A percentile compares a stretch with the other conserved stretches of the same genome.
Conservation (phyloP, 2,797 vertebrate genomes). For the Poecile montanus region DNA sequence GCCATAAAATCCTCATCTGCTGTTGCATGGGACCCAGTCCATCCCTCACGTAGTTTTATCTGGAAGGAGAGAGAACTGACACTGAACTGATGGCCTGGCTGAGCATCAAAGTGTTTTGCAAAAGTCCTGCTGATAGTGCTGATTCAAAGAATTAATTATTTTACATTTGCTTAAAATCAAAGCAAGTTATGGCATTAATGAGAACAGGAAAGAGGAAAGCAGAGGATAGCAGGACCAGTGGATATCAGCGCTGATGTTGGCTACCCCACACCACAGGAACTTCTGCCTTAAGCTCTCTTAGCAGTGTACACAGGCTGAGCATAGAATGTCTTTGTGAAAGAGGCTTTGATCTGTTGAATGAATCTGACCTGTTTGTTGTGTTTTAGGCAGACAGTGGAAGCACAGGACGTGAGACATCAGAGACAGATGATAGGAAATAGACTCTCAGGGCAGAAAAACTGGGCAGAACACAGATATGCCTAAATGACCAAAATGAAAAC, state of each 20-base stretch:
- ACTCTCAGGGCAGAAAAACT: background rate
- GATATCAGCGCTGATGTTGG: background rate
- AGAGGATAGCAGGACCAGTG: background rate
- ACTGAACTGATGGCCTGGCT: background rate
- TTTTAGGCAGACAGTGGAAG: background rate
- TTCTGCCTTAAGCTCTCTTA: background rate
- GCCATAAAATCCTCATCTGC: background rate
- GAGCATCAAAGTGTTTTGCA: conserved; percentile 20
- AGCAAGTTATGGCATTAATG: background rate
- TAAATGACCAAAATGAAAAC: background rate
- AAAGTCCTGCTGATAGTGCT: background rate
- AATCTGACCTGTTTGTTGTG: background rate
- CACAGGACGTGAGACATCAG: background rate
- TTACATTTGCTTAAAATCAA: conserved; percentile 38
- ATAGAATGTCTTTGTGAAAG: background rate
- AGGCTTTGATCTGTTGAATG: background rate
- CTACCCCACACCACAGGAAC: background rate
- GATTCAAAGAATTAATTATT: conserved; percentile 32
- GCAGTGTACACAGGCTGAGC: background rate
- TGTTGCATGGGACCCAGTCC: background rate
- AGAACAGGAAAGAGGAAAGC: background rate
- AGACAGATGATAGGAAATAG: background rate
- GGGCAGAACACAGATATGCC: background rate
- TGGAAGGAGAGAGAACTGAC: background rate
- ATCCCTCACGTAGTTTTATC: background rate